A percentile compares a stretch with the other conserved stretches of the same genome.
Evolutionary conservation across 1,140 invertebrate species (phyloP).

Genomic region (Drosophila punjabiensis): DNA sequence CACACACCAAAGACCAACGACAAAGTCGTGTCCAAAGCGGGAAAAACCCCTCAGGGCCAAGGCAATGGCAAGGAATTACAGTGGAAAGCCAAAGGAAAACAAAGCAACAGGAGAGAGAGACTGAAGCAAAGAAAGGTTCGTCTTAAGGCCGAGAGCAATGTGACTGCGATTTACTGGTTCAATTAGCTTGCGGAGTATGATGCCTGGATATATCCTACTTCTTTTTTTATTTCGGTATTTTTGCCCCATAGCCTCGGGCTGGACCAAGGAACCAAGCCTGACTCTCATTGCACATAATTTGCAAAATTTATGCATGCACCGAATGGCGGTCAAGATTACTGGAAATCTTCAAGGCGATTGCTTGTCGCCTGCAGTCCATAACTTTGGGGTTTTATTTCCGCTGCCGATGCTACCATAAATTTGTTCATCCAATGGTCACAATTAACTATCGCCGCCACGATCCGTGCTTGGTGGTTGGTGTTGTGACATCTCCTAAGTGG

Average conservation of each 20-base stretch:
- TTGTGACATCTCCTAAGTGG: slow-evolving; percentile 69
- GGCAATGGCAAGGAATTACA: slow-evolving; percentile 27
- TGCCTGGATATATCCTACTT: slow-evolving; percentile 13
- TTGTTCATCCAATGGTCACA: slow-evolving; percentile 57
- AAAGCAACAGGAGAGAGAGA: slow-evolving; percentile 17
- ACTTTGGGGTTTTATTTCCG: slow-evolving; percentile 62
- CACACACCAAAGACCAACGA: slow-evolving; percentile 22
- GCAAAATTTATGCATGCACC: slow-evolving; percentile 66
- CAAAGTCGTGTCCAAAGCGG: slow-evolving; percentile 45
- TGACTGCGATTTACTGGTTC: slow-evolving; percentile 72
- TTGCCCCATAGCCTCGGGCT: slow-evolving; percentile 61
- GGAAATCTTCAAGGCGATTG: slow-evolving; percentile 44
- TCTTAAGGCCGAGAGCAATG: slow-evolving; percentile 37
- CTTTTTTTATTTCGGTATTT: slow-evolving; percentile 16
- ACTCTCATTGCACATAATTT: slow-evolving; percentile 64
- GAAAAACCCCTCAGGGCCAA: slow-evolving; percentile 25
- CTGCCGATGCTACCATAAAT: slow-evolving; percentile 65
- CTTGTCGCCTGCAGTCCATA: slow-evolving; percentile 50
- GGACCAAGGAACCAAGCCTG: slow-evolving; percentile 6
- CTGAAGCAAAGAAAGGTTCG: slow-evolving; percentile 29
- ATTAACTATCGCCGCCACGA: slow-evolving; percentile 64
- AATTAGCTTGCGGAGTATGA: slow-evolving; percentile 65
- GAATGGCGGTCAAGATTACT: slow-evolving; percentile 59
- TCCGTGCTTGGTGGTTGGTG: slow-evolving; percentile 46
- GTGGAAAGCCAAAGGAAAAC: slow-evolving; percentile 30